These are phyloP conservation scores for Sitobion miscanthi DNA, from an alignment of 1,140 invertebrate genomes.

Conservation along the genomic window DNA sequence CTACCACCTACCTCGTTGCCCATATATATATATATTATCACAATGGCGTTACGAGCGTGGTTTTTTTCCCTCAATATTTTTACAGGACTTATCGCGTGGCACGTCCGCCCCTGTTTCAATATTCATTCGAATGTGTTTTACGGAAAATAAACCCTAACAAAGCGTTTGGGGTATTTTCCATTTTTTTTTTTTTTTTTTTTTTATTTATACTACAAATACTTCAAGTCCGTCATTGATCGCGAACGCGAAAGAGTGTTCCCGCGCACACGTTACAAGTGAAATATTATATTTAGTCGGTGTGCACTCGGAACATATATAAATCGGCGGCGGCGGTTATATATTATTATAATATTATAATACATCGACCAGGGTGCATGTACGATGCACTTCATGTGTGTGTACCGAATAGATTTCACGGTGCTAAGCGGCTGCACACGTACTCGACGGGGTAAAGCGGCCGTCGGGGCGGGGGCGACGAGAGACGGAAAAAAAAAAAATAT, in stretches of 20 bases:
- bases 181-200: background rate
- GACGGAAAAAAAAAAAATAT: background rate
- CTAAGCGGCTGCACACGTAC: background rate
- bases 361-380: background rate
- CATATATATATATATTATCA: background rate
- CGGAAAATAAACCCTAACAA: background rate
- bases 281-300: background rate
- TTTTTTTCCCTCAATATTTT: background rate
- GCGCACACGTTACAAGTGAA: background rate
- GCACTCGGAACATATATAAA: background rate
- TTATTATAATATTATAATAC: background rate
- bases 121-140: background rate
- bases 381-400: background rate
- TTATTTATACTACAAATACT: background rate
- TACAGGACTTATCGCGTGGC: background rate
- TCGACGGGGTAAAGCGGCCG: background rate
- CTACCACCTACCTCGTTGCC: background rate
- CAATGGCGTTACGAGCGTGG: background rate
- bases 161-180: background rate
- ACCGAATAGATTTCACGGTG: background rate
- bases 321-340: background rate
- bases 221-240: background rate
- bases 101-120: background rate
- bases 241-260: background rate
- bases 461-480: too few relatives aligned